Conservation (phyloP, 1,140 invertebrate genomes). For the Brachionus angularis region DNA sequence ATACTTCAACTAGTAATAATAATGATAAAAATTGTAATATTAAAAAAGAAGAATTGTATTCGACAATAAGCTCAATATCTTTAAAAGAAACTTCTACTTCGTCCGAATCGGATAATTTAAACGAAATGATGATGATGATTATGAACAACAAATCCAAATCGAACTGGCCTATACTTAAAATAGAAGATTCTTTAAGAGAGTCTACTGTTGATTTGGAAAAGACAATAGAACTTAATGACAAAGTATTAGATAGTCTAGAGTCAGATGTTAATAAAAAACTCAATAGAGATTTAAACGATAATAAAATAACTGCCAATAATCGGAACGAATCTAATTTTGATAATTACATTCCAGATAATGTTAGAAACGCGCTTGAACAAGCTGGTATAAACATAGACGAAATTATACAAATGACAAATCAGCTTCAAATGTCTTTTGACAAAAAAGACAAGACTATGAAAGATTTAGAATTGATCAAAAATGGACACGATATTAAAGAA, state of each 20-base stretch:
- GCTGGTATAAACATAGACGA: conserved; percentile 33
- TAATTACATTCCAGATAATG: conserved; percentile 30
- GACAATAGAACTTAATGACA: not conserved
- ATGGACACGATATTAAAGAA: no score
- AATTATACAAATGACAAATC: conserved; percentile 27
- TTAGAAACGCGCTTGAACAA: conserved; percentile 33
- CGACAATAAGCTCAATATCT: not conserved
- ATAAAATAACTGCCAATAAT: no score
- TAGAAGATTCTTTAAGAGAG: no score
- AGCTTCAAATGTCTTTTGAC: conserved; percentile 8
- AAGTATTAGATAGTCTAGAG: not conserved
- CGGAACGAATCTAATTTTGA: not conserved
- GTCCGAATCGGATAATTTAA: conserved; percentile 18
- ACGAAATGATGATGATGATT: not conserved
- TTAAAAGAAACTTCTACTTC: not conserved
- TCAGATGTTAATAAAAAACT: no score
- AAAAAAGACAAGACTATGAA: conserved; percentile 5
- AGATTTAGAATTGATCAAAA: no score
- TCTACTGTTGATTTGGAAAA: no score
- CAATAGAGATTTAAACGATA: no score
- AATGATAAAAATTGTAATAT: no score
- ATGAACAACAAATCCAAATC: conserved; percentile 14
- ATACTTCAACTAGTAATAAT: no score
- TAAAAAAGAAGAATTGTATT: no score
- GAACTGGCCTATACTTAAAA: conserved; percentile 27